Conservation (phyloP, 64 coral and sea anemone species). For the Pocillopora verrucosa region DNA sequence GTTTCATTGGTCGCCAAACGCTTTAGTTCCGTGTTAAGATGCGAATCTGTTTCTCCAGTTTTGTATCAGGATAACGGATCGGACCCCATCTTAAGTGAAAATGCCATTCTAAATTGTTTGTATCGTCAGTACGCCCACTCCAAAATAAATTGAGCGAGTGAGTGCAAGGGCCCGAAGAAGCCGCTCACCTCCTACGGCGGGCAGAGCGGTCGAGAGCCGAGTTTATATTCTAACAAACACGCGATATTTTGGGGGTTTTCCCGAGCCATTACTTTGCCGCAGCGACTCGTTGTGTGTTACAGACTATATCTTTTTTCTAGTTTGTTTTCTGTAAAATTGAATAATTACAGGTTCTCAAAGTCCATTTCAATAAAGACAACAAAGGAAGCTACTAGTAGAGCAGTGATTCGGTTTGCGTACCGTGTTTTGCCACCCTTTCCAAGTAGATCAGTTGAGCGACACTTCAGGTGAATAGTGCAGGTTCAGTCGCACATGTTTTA, state of each 20-base stretch:
- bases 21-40: neutral
- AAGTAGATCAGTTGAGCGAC: neutral
- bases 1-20: neutral
- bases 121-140: conserved; percentile 68
- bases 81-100: conserved; percentile 28
- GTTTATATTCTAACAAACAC: neutral
- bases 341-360: conserved; percentile 51
- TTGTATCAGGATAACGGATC: conserved; percentile 21
- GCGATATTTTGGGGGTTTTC: conserved; percentile 41
- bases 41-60: conserved; percentile 10
- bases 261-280: neutral
- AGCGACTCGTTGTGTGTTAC: neutral
- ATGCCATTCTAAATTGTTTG: conserved; percentile 67
- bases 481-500: neutral
- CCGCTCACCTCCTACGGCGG: conserved; percentile 14
- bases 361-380: conserved; percentile 45
- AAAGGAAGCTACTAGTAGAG: conserved; percentile 31
- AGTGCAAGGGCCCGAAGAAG: neutral
- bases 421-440: neutral
- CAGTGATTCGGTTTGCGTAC: neutral
- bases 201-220: neutral
- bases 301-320: neutral
- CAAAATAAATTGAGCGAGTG: conserved; percentile 66
- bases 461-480: neutral
- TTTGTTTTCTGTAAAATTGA: conserved; percentile 51